Evolutionary conservation across 2,797 vertebrate genomes (phyloP), one percentile per base, ranked within the genome.

Genomic region (Falco biarmicus): DNA sequence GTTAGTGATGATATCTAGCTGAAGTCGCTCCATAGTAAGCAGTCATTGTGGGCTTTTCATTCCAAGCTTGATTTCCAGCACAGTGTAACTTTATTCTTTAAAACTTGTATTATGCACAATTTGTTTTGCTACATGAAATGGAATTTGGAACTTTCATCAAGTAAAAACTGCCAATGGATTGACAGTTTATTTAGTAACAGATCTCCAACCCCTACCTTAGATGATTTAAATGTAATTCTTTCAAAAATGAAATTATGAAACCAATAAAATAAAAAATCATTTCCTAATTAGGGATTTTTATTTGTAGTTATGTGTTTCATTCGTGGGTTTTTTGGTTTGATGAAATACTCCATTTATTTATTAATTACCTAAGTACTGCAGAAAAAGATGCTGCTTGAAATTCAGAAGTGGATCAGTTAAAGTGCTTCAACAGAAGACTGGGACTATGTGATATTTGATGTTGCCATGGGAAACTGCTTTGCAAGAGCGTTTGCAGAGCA

Each of bases 391-490:
- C 25, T 85, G 37, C 74, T 96, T 89, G 66, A 90, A 95, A 87
- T 91, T 74, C 50, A 88, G 34, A 78, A 89, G 71, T 93, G 81
- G 64, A 85, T 95, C 90, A 37, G 78, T 84, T 77, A 57, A 95
- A 75, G 28, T 84, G 64, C 87, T 97, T 73, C 45, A 57, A 10
- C 57, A 80, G 92, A 84, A 96, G 80, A 80, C 80, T 86, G 48
- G n/a, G 91, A 37, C 65, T 93, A 82, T 93, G 87, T 96, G 87
- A n/a, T 96, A 94, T 85, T 87, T 87, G 39, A 54, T 74, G 97
- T 98, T 98, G 96, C 97, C 87, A 98, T 96, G 95, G 97, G 97
- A 97, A 96, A 98, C 96, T 69, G 91, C 82, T 96, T 97, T 96
- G 95, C 84, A 92, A 92, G 90, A 97, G 79, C 82, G 90, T 97